Evolutionary conservation across 2,797 vertebrate species (phyloP).

Genomic region (Myotis daubentonii): DNA sequence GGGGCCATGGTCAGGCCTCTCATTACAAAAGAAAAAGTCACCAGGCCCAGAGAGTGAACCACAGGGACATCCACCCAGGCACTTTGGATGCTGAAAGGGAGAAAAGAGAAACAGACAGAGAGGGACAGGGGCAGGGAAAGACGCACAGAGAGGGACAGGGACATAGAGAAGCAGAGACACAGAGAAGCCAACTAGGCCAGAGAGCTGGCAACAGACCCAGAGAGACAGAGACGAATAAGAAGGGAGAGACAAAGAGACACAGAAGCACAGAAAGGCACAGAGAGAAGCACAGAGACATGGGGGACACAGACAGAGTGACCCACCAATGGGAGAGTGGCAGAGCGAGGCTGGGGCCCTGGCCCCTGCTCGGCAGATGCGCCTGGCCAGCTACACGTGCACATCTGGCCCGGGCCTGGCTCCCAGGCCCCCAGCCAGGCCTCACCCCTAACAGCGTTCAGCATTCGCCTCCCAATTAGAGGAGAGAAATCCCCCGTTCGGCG

Average conservation of each 20-base stretch:
- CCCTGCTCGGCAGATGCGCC: neutral
- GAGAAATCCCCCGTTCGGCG: neutral
- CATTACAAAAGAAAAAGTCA: neutral
- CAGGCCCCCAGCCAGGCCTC: neutral
- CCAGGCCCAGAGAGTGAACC: no score
- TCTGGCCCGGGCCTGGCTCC: neutral
- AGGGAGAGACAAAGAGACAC: neutral
- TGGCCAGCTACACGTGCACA: accelerated
- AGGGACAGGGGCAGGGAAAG: neutral
- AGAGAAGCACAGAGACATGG: neutral
- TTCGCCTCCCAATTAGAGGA: slow-evolving; percentile 90
- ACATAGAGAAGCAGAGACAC: neutral
- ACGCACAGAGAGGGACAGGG: neutral
- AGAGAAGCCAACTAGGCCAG: neutral
- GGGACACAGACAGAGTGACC: neutral
- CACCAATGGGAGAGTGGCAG: neutral
- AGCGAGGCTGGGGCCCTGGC: neutral
- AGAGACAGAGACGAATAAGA: neutral
- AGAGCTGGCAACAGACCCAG: neutral
- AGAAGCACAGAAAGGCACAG: neutral
- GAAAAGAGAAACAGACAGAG: neutral
- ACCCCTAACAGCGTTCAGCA: slow-evolving; percentile 79
- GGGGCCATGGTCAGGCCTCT: accelerated
- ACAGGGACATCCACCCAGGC: neutral
- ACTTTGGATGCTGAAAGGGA: neutral